Evolutionary conservation across 2,888 invertebrate genomes (phyloP).

Genomic region (Nemurella pictetii): DNA sequence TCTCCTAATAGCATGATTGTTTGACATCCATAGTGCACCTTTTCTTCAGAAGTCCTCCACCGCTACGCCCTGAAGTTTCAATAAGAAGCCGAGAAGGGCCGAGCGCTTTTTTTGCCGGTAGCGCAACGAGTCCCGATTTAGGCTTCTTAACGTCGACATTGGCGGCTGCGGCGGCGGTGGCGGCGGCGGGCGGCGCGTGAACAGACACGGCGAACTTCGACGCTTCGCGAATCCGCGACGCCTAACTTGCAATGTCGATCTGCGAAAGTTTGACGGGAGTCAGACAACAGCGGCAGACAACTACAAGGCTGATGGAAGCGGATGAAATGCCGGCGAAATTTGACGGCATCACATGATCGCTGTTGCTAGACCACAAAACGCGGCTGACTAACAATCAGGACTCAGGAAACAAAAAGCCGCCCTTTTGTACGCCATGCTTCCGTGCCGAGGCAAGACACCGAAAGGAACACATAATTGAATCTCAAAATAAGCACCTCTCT

Average conservation of each 20-base stretch:
- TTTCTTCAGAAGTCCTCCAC: no score
- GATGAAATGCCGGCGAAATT: slow-evolving; percentile 16
- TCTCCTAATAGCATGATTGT: no score
- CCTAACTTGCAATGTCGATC: background rate
- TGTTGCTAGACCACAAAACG: slow-evolving; percentile 15
- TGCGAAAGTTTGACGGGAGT: background rate
- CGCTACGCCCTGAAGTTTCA: no score
- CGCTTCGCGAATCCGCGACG: background rate
- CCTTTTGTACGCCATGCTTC: background rate
- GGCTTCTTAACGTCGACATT: no score
- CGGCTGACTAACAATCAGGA: background rate
- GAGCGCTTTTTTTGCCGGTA: no score
- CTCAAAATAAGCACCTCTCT: background rate
- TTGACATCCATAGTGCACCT: no score
- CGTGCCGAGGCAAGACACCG: background rate
- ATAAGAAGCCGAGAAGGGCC: no score
- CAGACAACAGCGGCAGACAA: background rate
- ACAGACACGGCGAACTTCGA: background rate
- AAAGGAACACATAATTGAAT: slow-evolving; percentile 20
- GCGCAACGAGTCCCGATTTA: no score
- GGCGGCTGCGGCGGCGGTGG: background rate
- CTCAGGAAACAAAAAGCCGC: slow-evolving; percentile 2
- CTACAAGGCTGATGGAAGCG: slow-evolving; percentile 8
- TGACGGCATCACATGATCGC: slow-evolving; percentile 8
- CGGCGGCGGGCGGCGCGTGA: background rate